These are phyloP conservation scores for Sisor rabdophorus DNA, from an alignment of 2,113 vertebrate genomes.

Conservation along the genomic window DNA sequence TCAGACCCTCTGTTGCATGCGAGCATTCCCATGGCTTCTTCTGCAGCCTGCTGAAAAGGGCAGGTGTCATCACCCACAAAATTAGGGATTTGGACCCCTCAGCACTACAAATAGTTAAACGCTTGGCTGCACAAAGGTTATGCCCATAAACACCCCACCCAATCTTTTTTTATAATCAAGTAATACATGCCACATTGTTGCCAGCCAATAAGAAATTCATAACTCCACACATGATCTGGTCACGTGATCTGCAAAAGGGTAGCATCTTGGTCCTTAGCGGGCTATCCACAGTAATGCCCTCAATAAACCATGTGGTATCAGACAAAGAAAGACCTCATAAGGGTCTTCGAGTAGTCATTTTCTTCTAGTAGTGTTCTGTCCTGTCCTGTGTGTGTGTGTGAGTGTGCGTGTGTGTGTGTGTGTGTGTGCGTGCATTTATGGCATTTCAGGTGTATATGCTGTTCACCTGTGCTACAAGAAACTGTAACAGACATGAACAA, in stretches of 20 bases:
- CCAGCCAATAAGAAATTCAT: constrained; percentile 57
- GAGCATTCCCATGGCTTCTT: constrained; percentile 45
- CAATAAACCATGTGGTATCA: constrained; percentile 57
- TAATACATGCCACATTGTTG: constrained; percentile 43
- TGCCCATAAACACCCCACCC: constrained; percentile 22
- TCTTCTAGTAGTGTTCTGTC: constrained; percentile 12
- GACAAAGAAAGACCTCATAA: constrained; percentile 42
- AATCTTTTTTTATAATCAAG: not conserved
- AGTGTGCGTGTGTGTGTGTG: not conserved
- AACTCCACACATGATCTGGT: constrained; percentile 60
- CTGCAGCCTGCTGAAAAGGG: constrained; percentile 41
- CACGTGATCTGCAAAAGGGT: constrained; percentile 64
- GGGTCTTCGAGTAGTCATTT: constrained; percentile 35
- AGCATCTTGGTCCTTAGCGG: constrained; percentile 58
- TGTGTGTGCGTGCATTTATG: not conserved
- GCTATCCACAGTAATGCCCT: constrained; percentile 62
- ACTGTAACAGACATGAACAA: constrained; percentile 8
- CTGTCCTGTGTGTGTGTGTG: not conserved
- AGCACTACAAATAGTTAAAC: constrained; percentile 19
- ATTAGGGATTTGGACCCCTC: constrained; percentile 30
- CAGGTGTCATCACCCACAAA: constrained; percentile 51
- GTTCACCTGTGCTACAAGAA: constrained; percentile 46
- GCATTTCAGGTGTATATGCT: constrained; percentile 12
- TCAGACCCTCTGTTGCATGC: constrained; percentile 39
- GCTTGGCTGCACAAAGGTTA: constrained; percentile 30